Conservation (phyloP, 2,888 invertebrate genomes). For the Steinernema hermaphroditum region DNA sequence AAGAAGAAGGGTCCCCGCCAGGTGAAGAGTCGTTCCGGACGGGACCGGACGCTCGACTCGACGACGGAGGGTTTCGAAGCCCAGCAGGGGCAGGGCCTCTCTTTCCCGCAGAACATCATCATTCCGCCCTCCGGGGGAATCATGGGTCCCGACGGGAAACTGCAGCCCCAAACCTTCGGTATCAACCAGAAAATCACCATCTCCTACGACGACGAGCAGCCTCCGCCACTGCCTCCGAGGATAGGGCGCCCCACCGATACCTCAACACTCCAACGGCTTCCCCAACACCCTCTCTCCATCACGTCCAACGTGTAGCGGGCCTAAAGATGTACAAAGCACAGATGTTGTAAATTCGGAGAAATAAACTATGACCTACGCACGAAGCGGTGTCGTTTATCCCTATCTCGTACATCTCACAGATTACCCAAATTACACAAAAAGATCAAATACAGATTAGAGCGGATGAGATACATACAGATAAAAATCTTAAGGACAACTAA, state of each 20-base stretch:
- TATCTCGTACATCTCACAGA: no score
- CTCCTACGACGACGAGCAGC: conserved; percentile 54
- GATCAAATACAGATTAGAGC: no score
- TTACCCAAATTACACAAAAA: no score
- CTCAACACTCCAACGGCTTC: not conserved
- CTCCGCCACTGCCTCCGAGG: conserved; percentile 4
- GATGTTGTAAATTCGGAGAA: conserved; percentile 1
- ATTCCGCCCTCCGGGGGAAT: conserved; percentile 57
- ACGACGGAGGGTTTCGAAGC: conserved; percentile 17
- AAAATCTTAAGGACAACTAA: no score
- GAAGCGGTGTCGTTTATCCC: no score
- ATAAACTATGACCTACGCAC: not conserved
- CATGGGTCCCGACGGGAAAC: conserved; percentile 51
- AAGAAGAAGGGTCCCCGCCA: conserved; percentile 27
- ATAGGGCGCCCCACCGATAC: conserved; percentile 21
- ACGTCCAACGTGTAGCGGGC: conserved; percentile 40
- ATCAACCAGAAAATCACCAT: conserved; percentile 66
- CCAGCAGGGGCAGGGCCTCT: conserved; percentile 42
- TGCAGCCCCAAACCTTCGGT: conserved; percentile 53
- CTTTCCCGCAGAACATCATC: conserved; percentile 65
- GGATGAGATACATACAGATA: no score
- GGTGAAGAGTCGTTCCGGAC: conserved; percentile 17
- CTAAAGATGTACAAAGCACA: not conserved
- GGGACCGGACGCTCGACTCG: not conserved
- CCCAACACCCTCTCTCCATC: conserved; percentile 40